Percentiles rank a stretch among this genome's conserved stretches.
Evolutionary conservation across 1,140 invertebrate genomes (phyloP).

Genomic region (Platorchestia sp.): DNA sequence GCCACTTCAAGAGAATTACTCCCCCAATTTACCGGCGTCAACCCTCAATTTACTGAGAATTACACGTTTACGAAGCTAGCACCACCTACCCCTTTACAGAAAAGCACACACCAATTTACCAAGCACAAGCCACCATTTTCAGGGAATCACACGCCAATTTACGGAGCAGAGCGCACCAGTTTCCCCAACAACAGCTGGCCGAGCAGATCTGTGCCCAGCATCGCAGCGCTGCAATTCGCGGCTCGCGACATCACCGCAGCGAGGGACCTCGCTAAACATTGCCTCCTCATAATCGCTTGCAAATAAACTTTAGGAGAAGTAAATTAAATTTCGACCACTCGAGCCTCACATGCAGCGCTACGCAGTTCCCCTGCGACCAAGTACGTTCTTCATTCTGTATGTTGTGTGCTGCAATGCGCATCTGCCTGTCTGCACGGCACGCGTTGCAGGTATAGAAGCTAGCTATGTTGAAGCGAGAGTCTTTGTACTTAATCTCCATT

Average conservation of each 20-base stretch:
- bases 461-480: too few species aligned
- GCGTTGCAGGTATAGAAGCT: too few species aligned
- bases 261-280: neutral
- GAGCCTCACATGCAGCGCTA: neutral
- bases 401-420: neutral
- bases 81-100: too few species aligned
- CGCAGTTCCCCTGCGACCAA: neutral
- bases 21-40: too few species aligned
- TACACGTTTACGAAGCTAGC: too few species aligned
- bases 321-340: conserved; percentile 18
- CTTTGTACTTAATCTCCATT: neutral
- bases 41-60: too few species aligned
- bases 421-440: too few species aligned
- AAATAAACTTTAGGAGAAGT: conserved; percentile 14
- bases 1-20: too few species aligned
- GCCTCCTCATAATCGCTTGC: conserved; percentile 14
- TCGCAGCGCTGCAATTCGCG: neutral
- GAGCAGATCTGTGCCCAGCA: neutral
- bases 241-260: neutral
- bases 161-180: neutral
- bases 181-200: neutral
- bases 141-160: neutral
- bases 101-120: neutral
- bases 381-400: neutral
- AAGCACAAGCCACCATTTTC: too few species aligned